Percentiles rank a stretch among this genome's conserved stretches.
phyloP scores from a whole-genome alignment of 2,888 invertebrate species.

The Caenorhabditis sp. region DNA sequence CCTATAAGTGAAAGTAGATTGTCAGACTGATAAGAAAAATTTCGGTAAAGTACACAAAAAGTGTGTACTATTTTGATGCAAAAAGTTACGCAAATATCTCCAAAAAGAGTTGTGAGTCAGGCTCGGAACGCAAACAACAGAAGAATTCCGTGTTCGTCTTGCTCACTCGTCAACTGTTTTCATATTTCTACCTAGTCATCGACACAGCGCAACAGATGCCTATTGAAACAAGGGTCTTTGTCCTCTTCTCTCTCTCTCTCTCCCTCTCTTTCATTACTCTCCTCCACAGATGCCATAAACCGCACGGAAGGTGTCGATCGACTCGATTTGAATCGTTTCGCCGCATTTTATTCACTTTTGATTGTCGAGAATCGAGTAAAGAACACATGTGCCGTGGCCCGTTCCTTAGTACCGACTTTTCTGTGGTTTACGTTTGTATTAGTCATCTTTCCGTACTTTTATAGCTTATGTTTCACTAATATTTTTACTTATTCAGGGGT shows the following conservation, averaged over 20 bases:
- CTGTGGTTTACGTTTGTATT: not conserved
- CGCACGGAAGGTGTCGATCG: constrained; percentile 7
- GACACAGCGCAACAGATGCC: too few relatives aligned
- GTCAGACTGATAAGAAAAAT: too few relatives aligned
- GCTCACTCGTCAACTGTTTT: too few relatives aligned
- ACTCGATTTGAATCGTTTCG: not conserved
- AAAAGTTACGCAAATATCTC: not conserved
- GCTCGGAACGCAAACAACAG: not conserved
- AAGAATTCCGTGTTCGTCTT: too few relatives aligned
- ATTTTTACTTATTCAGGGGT: too few relatives aligned
- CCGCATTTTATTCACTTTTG: not conserved
- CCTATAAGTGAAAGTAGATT: too few relatives aligned
- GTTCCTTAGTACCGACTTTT: not conserved
- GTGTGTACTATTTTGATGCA: not conserved
- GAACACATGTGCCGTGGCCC: constrained; percentile 24
- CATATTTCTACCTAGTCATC: too few relatives aligned
- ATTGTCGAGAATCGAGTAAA: not conserved
- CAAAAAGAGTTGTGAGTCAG: not conserved
- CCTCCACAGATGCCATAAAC: too few relatives aligned
- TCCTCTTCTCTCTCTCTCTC: too few relatives aligned
- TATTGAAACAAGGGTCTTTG: too few relatives aligned
- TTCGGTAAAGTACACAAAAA: not conserved
- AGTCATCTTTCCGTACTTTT: not conserved
- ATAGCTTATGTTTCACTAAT: too few relatives aligned
- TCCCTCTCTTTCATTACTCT: too few relatives aligned